Percentiles rank a stretch among this genome's conserved stretches.
Evolutionary conservation across 2,113 vertebrate species (phyloP).

Genomic region (Leptosomus discolor): DNA sequence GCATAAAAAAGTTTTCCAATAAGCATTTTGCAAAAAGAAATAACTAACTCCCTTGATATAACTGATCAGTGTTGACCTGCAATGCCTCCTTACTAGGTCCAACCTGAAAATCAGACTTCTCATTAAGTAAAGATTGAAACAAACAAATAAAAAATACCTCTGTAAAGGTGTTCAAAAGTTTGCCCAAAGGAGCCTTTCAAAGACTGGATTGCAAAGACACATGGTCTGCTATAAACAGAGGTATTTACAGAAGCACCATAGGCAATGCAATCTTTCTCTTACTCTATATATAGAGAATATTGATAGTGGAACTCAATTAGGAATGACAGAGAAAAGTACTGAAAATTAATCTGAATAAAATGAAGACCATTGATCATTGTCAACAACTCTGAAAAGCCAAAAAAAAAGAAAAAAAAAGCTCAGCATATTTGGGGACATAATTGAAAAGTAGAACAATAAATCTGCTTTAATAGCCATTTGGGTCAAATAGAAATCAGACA

Average conservation of each 20-base stretch:
- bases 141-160: background rate
- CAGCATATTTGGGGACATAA: background rate
- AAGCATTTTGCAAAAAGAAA: background rate
- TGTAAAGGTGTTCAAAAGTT: background rate
- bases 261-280: background rate
- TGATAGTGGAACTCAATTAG: conserved; percentile 21
- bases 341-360: conserved; percentile 43
- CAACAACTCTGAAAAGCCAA: background rate
- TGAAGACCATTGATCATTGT: conserved; percentile 18
- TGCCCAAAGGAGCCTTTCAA: background rate
- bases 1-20: background rate
- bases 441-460: background rate
- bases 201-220: background rate
- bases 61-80: background rate
- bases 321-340: background rate
- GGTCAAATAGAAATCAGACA: background rate
- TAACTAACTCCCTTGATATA: background rate
- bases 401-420: background rate
- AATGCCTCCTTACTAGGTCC: background rate
- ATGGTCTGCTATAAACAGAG: background rate
- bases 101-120: background rate
- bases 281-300: background rate
- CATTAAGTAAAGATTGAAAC: background rate
- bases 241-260: background rate
- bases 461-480: background rate